A percentile compares a stretch with the other conserved stretches of the same genome.
phyloP scores from a whole-genome alignment of 2,797 vertebrate species.

The Lerista edwardsae region DNA sequence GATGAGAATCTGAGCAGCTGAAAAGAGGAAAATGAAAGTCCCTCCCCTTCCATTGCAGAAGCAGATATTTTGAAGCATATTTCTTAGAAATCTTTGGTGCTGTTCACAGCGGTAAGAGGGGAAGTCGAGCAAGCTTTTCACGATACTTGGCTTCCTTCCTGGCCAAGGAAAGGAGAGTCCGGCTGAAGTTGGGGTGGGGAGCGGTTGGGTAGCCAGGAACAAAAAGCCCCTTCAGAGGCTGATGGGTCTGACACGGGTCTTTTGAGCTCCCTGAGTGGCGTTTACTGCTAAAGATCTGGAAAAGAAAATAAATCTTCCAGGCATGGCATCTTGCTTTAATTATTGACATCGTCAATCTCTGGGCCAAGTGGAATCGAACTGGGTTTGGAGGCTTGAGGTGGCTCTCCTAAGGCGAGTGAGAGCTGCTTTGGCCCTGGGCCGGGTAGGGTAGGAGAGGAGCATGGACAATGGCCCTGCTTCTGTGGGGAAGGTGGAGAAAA shows the following conservation, averaged over 20 bases:
- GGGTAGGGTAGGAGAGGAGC: background rate
- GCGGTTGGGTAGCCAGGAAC: constrained; percentile 61
- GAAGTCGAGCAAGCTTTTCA: constrained; percentile 38
- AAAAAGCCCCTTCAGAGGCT: constrained; percentile 71
- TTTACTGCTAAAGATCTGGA: constrained; percentile 72
- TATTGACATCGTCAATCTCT: constrained; percentile 68
- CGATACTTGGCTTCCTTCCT: constrained; percentile 65
- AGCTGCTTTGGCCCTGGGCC: background rate
- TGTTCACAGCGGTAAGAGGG: constrained; percentile 33
- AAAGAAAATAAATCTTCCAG: constrained; percentile 79
- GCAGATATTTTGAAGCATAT: constrained; percentile 64
- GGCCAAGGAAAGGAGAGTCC: constrained; percentile 46
- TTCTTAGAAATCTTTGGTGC: constrained; percentile 70
- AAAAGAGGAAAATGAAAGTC: constrained; percentile 57
- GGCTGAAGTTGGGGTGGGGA: constrained; percentile 49
- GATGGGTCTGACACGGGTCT: constrained; percentile 65
- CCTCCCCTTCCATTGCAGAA: constrained; percentile 39
- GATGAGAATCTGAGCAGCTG: constrained; percentile 27
- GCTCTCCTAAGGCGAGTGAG: constrained; percentile 42
- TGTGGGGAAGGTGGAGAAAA: background rate
- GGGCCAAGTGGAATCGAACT: constrained; percentile 57
- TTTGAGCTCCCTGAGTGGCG: constrained; percentile 64
- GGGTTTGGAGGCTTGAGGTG: constrained; percentile 50
- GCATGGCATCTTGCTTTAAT: constrained; percentile 72
- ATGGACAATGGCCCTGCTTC: background rate